Evolutionary conservation across 2,113 vertebrate genomes (phyloP).

Genomic region (Cichladusa arquata): DNA sequence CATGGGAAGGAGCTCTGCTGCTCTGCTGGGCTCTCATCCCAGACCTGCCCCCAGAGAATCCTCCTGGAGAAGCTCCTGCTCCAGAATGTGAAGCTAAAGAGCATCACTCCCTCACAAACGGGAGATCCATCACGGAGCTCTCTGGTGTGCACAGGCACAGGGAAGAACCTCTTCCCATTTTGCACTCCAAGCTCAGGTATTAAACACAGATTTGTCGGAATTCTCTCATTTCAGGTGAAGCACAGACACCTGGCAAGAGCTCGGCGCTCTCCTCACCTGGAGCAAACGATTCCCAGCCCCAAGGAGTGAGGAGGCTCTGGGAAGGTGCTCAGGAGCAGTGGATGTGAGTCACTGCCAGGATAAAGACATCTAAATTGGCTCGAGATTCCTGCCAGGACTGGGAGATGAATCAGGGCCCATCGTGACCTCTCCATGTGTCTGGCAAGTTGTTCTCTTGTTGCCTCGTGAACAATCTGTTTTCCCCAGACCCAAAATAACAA

Average conservation of each 20-base stretch:
- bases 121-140: not conserved
- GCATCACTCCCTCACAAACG: rapidly evolving
- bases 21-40: not conserved
- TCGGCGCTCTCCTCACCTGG: not conserved
- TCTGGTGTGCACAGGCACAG: rapidly evolving
- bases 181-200: not conserved
- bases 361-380: not conserved
- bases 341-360: conserved; percentile 32
- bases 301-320: not conserved
- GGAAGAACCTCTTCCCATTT: not conserved
- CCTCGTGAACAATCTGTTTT: conserved; percentile 48
- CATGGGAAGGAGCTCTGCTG: not conserved
- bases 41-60: not conserved
- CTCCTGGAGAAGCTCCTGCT: not conserved
- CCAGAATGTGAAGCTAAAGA: not conserved
- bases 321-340: not conserved
- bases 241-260: not conserved
- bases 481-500: conserved; percentile 50
- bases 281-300: not conserved
- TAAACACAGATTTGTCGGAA: not conserved
- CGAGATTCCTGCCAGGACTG: conserved; percentile 24
- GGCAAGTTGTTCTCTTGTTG: conserved; percentile 59
- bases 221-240: not conserved
- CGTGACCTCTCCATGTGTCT: conserved; percentile 56
- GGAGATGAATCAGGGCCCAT: conserved; percentile 38